Conservation (phyloP, 2,797 vertebrate genomes). For the Typhlichthys eigenmanni region DNA sequence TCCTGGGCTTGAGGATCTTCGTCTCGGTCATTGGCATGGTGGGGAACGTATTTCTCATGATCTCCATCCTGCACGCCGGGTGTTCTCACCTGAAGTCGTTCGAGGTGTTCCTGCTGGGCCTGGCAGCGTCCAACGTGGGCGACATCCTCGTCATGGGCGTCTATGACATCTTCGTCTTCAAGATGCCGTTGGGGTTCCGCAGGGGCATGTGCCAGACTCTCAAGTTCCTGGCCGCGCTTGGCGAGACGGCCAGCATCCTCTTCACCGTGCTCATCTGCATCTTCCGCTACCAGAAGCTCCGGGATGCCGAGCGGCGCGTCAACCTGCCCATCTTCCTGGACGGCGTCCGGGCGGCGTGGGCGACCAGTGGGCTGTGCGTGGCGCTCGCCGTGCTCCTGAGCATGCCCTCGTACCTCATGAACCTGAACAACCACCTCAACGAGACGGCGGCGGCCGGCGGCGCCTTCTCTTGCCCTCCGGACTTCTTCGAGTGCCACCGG, state of each 20-base stretch:
- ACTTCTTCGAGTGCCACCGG: constrained; percentile 67
- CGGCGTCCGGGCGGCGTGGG: constrained; percentile 43
- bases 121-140: constrained; percentile 70
- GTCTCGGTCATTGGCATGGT: constrained; percentile 63
- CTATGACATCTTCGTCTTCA: constrained; percentile 48
- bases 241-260: constrained; percentile 69
- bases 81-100: constrained; percentile 66
- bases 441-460: constrained; percentile 24
- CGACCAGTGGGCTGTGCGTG: constrained; percentile 44
- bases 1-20: constrained; percentile 56
- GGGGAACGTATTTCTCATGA: constrained; percentile 69
- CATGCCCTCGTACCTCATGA: constrained; percentile 54
- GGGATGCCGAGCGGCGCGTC: constrained; percentile 48
- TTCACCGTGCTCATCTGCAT: constrained; percentile 77
- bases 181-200: accelerated
- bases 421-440: background rate
- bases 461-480: constrained; percentile 41
- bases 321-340: constrained; percentile 67
- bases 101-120: constrained; percentile 73
- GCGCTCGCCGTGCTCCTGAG: constrained; percentile 42
- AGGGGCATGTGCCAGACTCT: constrained; percentile 50
- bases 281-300: constrained; percentile 79
- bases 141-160: constrained; percentile 67
- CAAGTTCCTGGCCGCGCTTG: constrained; percentile 65
- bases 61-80: constrained; percentile 52